A percentile compares a stretch with the other conserved stretches of the same genome.
Evolutionary conservation across 2,888 invertebrate genomes (phyloP).

Genomic region (Tuta absoluta): DNA sequence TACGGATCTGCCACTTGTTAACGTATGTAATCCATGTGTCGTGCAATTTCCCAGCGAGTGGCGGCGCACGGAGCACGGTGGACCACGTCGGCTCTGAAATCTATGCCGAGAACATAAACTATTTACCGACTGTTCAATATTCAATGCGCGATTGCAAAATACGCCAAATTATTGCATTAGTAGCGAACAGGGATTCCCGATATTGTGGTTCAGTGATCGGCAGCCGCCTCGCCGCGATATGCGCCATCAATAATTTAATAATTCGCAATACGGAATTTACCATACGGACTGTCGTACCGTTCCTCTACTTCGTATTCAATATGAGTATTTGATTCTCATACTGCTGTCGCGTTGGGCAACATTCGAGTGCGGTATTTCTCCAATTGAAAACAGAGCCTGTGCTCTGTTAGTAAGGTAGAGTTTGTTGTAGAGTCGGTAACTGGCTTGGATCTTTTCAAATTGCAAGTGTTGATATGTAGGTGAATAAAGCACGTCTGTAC

Average conservation of each 20-base stretch:
- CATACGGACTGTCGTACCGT: conserved; percentile 79
- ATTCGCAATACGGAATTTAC: conserved; percentile 81
- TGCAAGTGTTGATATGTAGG: conserved; percentile 78
- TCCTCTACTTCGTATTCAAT: conserved; percentile 78
- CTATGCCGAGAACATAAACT: conserved; percentile 78
- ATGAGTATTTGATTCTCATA: conserved; percentile 81
- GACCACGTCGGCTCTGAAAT: conserved; percentile 76
- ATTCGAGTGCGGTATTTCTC: conserved; percentile 55
- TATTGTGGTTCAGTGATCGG: conserved; percentile 79
- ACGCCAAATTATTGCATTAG: conserved; percentile 82
- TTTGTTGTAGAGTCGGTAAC: conserved; percentile 46
- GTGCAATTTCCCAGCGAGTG: conserved; percentile 72
- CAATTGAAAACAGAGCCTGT: conserved; percentile 63
- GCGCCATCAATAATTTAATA: conserved; percentile 82
- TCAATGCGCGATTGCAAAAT: conserved; percentile 81
- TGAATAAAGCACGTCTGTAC: conserved; percentile 81
- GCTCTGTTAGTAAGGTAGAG: conserved; percentile 57
- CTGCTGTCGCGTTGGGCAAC: conserved; percentile 77
- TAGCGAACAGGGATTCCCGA: conserved; percentile 80
- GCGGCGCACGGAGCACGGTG: conserved; percentile 70
- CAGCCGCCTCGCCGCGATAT: conserved; percentile 71
- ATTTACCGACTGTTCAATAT: conserved; percentile 80
- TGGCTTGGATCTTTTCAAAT: conserved; percentile 74
- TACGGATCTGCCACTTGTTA: conserved; percentile 72
- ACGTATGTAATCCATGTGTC: conserved; percentile 70